phyloP scores from a whole-genome alignment of 2,888 invertebrate genomes.

The Calameuta filiformis region DNA sequence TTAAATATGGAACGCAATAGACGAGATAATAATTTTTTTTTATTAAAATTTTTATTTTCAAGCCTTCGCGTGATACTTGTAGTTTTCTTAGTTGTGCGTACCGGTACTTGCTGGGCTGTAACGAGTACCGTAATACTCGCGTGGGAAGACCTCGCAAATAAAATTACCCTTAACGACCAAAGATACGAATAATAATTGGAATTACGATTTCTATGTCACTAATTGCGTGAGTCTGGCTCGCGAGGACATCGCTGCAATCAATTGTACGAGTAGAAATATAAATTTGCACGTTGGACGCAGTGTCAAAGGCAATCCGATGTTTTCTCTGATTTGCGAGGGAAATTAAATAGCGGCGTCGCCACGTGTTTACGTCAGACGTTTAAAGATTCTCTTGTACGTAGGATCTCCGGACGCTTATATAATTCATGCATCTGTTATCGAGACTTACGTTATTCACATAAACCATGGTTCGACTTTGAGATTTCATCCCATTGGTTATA shows the following conservation, averaged over 20 bases:
- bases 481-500: not conserved
- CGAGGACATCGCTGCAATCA: not conserved
- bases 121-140: not conserved
- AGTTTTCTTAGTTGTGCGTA: not conserved
- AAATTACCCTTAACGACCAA: slow-evolving; percentile 20
- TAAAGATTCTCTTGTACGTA: not conserved
- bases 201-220: slow-evolving; percentile 42
- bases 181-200: slow-evolving; percentile 12
- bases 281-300: not conserved
- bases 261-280: not conserved
- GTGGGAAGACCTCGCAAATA: slow-evolving; percentile 28
- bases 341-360: not conserved
- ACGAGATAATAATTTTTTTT: not conserved
- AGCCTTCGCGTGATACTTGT: not conserved
- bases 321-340: not conserved
- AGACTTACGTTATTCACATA: not conserved
- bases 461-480: not conserved
- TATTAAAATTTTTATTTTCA: not conserved
- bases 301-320: not conserved
- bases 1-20: not conserved
- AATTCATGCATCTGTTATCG: not conserved
- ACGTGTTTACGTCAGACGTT: not conserved
- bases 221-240: slow-evolving; percentile 17
- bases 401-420: not conserved
- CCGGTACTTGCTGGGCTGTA: not conserved